A percentile compares a stretch with the other conserved stretches of the same genome.
phyloP scores from a whole-genome alignment of 1,140 invertebrate species.

The Bombus waltoni region DNA sequence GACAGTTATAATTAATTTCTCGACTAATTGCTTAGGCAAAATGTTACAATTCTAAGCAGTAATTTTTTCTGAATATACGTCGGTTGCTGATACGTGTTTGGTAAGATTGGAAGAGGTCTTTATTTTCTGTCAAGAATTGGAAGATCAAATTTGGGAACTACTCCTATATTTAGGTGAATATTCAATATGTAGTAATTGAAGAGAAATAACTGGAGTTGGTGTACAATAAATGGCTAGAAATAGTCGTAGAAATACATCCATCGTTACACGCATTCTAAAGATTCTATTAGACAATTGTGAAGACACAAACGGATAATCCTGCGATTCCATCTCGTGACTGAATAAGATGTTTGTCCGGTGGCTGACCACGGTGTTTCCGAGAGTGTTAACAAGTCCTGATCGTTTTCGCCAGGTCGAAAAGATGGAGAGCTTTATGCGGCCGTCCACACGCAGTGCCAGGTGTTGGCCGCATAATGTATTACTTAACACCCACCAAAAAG shows the following conservation, averaged over 20 bases:
- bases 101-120: not conserved
- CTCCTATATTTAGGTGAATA: no score
- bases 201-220: no score
- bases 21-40: no score
- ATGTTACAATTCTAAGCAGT: no score
- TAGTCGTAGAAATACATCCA: no score
- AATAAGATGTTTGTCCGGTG: constrained; percentile 30
- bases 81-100: not conserved
- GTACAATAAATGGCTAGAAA: no score
- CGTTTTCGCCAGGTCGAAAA: constrained; percentile 59
- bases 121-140: no score
- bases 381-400: constrained; percentile 72
- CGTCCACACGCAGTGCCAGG: constrained; percentile 71
- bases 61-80: no score
- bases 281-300: not conserved
- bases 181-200: no score
- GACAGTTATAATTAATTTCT: no score
- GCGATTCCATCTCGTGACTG: not conserved
- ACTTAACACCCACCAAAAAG: constrained; percentile 77
- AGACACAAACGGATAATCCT: not conserved
- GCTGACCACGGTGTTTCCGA: constrained; percentile 40
- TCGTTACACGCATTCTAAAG: no score
- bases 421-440: constrained; percentile 66
- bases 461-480: constrained; percentile 77
- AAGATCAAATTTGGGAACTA: no score